These are phyloP conservation scores for Mormyrops attenuatus DNA, from an alignment of 2,797 vertebrate species.

Conservation along the genomic window DNA sequence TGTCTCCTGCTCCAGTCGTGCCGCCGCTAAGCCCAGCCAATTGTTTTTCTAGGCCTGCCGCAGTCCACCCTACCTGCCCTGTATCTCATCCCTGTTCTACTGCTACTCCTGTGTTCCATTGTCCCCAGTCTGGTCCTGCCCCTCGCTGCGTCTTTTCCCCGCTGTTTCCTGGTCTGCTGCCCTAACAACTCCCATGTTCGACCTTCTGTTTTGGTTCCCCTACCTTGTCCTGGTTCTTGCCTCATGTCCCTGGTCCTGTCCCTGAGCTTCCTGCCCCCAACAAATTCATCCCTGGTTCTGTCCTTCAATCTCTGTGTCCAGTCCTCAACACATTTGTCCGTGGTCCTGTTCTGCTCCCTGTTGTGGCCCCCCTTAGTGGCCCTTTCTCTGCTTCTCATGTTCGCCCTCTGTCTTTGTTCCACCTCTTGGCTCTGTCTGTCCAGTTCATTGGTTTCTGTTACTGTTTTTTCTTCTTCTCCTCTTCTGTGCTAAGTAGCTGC, in stretches of 20 bases:
- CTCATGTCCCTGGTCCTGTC: background rate
- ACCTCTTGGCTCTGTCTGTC: background rate
- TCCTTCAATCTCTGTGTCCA: no score
- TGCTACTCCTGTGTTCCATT: background rate
- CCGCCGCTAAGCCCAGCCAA: background rate
- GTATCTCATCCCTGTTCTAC: background rate
- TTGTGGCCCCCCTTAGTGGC: background rate
- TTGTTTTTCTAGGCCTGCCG: background rate
- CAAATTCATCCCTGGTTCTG: background rate
- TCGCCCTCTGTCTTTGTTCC: background rate
- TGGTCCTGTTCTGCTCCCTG: background rate
- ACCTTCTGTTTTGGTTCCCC: background rate
- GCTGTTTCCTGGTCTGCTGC: background rate
- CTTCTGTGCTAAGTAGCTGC: background rate
- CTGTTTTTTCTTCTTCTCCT: background rate
- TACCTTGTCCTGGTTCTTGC: background rate
- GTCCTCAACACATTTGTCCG: background rate
- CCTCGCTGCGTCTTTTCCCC: background rate
- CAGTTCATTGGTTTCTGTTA: background rate
- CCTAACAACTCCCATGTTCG: background rate
- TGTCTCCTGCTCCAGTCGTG: background rate
- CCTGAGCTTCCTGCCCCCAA: background rate
- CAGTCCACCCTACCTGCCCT: background rate
- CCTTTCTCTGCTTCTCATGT: background rate
- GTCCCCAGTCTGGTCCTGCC: background rate